Conservation (phyloP, 2,797 vertebrate genomes). For the Acomys russatus region DNA sequence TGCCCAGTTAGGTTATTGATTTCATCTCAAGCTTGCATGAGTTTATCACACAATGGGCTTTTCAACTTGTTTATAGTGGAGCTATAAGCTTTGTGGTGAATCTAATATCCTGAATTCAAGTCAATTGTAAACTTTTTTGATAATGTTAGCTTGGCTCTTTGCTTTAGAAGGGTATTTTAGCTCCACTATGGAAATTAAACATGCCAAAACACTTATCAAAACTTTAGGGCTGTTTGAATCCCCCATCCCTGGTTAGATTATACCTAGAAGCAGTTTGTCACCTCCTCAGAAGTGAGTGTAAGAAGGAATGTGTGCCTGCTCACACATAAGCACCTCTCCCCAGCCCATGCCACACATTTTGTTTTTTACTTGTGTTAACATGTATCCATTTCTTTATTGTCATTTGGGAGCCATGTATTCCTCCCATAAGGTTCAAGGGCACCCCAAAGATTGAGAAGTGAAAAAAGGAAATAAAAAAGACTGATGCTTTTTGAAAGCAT, state of each 20-base stretch:
- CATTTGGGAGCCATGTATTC: background rate
- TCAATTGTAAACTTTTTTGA: background rate
- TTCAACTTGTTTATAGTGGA: background rate
- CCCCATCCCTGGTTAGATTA: background rate
- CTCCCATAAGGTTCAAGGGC: background rate
- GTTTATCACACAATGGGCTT: background rate
- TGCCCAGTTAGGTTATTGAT: background rate
- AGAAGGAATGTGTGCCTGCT: background rate
- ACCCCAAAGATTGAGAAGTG: background rate
- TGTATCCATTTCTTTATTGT: background rate
- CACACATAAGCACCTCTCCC: too few species aligned
- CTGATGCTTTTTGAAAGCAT: background rate
- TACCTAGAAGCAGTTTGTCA: background rate
- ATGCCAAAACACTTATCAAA: background rate
- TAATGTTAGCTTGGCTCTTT: background rate
- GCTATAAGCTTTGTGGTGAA: background rate
- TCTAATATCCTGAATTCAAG: background rate
- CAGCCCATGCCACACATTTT: background rate
- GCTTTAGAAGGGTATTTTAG: background rate
- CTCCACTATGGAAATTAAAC: background rate
- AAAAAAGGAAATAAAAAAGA: conserved; percentile 15
- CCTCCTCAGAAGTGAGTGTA: background rate
- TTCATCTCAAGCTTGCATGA: background rate
- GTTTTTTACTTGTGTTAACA: background rate
- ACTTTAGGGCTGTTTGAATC: background rate